phyloP scores from a whole-genome alignment of 2,113 vertebrate species.

The Eubucco bourcierii region DNA sequence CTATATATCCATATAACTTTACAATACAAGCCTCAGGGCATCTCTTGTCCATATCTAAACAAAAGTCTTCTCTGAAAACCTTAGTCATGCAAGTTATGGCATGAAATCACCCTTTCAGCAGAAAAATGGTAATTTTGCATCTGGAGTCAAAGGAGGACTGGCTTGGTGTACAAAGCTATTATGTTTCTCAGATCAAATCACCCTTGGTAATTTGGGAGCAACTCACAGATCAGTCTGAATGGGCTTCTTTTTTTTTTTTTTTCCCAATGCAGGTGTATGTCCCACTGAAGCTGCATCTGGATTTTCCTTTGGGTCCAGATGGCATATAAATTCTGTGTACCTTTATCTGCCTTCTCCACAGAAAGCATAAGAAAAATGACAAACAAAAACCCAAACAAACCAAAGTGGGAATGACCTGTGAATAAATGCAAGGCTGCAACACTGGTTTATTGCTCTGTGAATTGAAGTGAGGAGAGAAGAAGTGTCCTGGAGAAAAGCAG shows the following conservation, averaged over 20 bases:
- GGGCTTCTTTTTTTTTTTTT: not conserved
- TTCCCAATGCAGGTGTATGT: not conserved
- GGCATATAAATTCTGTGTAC: fast-evolving
- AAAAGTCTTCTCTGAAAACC: conserved; percentile 70
- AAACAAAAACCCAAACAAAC: not conserved
- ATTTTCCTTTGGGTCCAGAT: not conserved
- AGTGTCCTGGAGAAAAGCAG: not conserved
- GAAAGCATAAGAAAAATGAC: not conserved
- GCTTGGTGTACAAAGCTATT: conserved; percentile 52
- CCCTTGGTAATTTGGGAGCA: conserved; percentile 39
- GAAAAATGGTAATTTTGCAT: conserved; percentile 65
- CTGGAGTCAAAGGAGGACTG: conserved; percentile 60
- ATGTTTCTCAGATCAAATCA: conserved; percentile 53
- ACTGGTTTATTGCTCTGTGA: not conserved
- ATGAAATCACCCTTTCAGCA: conserved; percentile 71
- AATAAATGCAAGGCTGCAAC: not conserved
- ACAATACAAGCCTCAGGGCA: conserved; percentile 67
- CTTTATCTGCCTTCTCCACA: not conserved
- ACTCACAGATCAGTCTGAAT: not conserved
- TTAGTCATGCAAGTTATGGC: conserved; percentile 70
- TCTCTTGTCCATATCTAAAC: conserved; percentile 73
- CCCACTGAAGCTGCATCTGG: not conserved
- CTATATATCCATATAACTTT: conserved; percentile 61
- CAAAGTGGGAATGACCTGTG: not conserved
- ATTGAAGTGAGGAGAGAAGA: not conserved